Percentiles rank a stretch among this genome's conserved stretches.
Conservation (phyloP, 2,797 vertebrate species). For the Macropus fuliginosus region DNA sequence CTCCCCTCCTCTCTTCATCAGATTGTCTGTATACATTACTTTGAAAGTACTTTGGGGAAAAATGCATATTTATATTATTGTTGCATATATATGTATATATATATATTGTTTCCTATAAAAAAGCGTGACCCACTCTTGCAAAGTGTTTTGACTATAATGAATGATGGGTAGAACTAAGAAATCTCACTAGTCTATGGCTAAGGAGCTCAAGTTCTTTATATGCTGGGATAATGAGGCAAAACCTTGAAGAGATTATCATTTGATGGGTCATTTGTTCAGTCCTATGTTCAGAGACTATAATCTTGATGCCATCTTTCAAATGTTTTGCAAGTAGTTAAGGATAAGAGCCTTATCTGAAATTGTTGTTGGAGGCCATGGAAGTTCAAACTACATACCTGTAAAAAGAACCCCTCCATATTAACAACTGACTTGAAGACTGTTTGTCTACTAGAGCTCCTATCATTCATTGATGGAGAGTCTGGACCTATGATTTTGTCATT, state of each 20-base stretch:
- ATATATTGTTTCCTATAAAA: background rate
- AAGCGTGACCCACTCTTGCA: background rate
- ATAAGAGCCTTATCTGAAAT: background rate
- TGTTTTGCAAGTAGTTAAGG: background rate
- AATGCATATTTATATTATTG: background rate
- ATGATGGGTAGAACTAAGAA: background rate
- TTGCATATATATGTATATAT: background rate
- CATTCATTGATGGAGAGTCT: background rate
- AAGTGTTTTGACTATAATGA: background rate
- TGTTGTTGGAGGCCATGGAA: background rate
- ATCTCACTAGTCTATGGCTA: background rate
- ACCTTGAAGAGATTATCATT: background rate
- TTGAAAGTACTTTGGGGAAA: background rate
- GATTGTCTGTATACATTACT: background rate
- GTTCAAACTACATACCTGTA: background rate
- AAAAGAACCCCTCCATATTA: background rate
- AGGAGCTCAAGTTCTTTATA: background rate
- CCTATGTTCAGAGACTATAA: background rate
- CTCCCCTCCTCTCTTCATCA: background rate
- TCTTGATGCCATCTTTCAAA: background rate
- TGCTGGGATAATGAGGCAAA: background rate
- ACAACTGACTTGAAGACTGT: background rate
- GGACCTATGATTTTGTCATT: background rate
- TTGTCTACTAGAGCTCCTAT: background rate
- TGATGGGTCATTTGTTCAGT: background rate